A percentile compares a stretch with the other conserved stretches of the same genome.
phyloP scores from a whole-genome alignment of 2,888 invertebrate genomes.

The Lithodes maja region DNA sequence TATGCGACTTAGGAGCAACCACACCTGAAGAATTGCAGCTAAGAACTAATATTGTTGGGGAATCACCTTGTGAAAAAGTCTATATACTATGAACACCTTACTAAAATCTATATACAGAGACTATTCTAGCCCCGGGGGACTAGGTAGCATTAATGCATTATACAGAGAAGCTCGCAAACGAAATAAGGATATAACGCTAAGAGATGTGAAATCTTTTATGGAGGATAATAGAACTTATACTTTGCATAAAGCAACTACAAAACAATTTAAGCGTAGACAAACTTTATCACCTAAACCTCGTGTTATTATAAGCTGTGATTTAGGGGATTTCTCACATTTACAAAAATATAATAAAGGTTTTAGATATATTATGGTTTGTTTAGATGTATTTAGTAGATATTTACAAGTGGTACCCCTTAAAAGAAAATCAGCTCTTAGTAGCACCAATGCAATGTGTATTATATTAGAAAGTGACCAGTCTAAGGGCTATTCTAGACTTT shows the following conservation, averaged over 20 bases:
- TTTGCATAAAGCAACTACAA: neutral
- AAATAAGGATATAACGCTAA: neutral
- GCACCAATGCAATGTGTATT: neutral
- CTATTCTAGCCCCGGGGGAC: neutral
- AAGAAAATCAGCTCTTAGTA: neutral
- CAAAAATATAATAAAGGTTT: neutral
- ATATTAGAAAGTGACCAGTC: neutral
- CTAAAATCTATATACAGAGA: neutral
- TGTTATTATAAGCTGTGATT: constrained; percentile 9
- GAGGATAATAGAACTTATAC: neutral
- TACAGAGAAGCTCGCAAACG: neutral
- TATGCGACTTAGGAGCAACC: neutral
- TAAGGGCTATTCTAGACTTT: neutral
- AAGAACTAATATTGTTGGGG: constrained; percentile 7
- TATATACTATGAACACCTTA: neutral
- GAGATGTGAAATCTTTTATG: constrained; percentile 10
- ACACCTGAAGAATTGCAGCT: neutral
- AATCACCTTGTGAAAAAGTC: constrained; percentile 11
- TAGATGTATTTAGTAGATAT: neutral
- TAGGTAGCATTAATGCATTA: neutral
- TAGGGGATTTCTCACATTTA: neutral
- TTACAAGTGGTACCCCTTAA: neutral
- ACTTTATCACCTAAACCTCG: neutral
- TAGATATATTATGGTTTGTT: neutral
- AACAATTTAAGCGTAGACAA: neutral